A percentile compares a stretch with the other conserved stretches of the same genome.
Conservation (phyloP, 2,888 invertebrate genomes). For the Drosophila aldrichi region DNA sequence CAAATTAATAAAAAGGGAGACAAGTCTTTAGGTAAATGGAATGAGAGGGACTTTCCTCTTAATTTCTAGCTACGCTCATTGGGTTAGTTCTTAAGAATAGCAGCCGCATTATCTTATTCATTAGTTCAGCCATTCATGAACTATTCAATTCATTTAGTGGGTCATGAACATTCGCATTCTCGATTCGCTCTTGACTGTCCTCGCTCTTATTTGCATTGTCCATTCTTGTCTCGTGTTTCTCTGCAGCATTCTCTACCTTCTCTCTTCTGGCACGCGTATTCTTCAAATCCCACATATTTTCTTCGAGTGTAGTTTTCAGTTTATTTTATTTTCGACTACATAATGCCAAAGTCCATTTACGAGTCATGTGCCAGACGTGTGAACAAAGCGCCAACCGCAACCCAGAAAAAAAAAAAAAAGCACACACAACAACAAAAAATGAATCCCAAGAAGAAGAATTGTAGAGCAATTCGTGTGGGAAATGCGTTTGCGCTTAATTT, state of each 20-base stretch:
- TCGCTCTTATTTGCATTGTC: too few species aligned
- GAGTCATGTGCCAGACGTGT: constrained; percentile 76
- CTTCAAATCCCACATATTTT: not conserved
- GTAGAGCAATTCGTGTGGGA: constrained; percentile 16
- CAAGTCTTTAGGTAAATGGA: not conserved
- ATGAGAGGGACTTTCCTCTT: not conserved
- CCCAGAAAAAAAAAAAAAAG: constrained; percentile 17
- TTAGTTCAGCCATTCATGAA: not conserved
- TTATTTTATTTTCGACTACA: constrained; percentile 29
- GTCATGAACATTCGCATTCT: too few species aligned
- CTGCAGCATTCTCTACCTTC: too few species aligned
- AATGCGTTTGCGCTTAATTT: constrained; percentile 50
- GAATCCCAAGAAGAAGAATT: constrained; percentile 2
- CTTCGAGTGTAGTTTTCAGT: constrained; percentile 1
- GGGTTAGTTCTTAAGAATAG: too few species aligned
- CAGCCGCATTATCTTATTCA: not conserved
- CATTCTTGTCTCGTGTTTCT: too few species aligned
- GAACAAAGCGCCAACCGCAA: constrained; percentile 38
- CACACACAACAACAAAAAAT: too few species aligned
- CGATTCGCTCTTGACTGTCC: too few species aligned
- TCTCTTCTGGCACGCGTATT: not conserved
- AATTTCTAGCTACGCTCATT: not conserved
- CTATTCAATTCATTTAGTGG: too few species aligned
- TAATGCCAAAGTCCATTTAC: constrained; percentile 70
- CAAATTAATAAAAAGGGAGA: not conserved